Conservation (phyloP, 1,140 invertebrate species). For the Homarus americanus region DNA sequence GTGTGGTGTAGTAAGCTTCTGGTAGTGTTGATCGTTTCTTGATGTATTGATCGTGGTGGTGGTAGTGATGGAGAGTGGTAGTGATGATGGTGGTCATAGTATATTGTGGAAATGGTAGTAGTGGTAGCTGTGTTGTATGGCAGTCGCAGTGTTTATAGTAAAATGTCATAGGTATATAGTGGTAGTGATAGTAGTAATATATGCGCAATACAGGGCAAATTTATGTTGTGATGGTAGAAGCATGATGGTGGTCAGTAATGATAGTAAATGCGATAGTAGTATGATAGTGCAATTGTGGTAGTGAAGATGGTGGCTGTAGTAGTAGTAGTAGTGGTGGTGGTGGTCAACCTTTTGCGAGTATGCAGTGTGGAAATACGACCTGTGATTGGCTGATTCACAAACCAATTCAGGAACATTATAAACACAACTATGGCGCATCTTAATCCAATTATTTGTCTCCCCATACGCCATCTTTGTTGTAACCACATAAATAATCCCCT, state of each 20-base stretch:
- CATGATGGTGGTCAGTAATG: background rate
- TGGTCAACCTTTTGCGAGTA: background rate
- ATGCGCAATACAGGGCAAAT: no score
- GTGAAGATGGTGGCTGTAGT: background rate
- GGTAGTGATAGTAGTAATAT: no score
- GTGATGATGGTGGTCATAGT: conserved; percentile 6
- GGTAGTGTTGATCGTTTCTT: background rate
- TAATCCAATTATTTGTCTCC: no score
- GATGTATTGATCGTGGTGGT: conserved; percentile 2
- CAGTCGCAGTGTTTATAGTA: background rate
- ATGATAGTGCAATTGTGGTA: background rate
- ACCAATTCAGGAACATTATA: no score
- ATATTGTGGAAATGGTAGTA: background rate
- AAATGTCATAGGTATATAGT: no score
- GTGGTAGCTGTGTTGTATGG: background rate
- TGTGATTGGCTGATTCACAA: no score
- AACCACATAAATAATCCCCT: no score
- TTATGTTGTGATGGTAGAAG: no score
- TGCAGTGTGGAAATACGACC: background rate
- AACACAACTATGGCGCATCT: no score
- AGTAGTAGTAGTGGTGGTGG: background rate
- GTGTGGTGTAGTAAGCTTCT: background rate
- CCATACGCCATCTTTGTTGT: no score
- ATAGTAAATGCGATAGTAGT: background rate
- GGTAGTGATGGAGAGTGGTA: conserved; percentile 9